Percentiles rank a stretch among this genome's conserved stretches.
Evolutionary conservation across 2,797 vertebrate species (phyloP).

Genomic region (Artibeus jamaicensis): DNA sequence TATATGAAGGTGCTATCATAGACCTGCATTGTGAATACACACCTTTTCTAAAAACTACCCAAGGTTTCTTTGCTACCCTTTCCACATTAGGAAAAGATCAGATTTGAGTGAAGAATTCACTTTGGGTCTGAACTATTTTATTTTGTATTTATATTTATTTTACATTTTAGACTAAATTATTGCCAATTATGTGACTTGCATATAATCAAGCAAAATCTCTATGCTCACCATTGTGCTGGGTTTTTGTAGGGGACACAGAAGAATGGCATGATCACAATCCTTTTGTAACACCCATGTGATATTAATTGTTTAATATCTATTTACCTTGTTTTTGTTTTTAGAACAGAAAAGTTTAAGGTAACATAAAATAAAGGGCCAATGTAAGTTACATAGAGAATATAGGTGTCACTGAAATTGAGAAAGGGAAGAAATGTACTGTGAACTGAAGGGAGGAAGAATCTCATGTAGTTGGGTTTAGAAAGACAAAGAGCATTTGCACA

Average conservation of each 20-base stretch:
- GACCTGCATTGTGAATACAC: not conserved
- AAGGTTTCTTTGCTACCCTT: conserved; percentile 12
- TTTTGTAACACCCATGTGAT: conserved; percentile 35
- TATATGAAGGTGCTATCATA: conserved; percentile 14
- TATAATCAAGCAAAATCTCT: conserved; percentile 26
- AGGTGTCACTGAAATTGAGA: not conserved
- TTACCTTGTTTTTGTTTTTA: not conserved
- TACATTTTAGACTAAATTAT: not conserved
- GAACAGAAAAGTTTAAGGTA: conserved; percentile 38
- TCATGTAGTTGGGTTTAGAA: conserved; percentile 11
- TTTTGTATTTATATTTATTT: not conserved
- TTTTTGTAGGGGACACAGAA: not conserved
- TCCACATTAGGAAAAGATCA: conserved; percentile 2
- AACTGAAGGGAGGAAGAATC: conserved; percentile 11
- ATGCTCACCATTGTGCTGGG: not conserved
- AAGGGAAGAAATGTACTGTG: not conserved
- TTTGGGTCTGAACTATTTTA: not conserved
- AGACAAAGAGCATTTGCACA: conserved; percentile 31
- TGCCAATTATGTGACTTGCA: not conserved
- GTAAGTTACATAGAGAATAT: not conserved
- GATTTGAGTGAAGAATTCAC: not conserved
- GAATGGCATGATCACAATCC: not conserved
- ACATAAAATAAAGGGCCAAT: conserved; percentile 28
- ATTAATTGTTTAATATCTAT: conserved; percentile 1
- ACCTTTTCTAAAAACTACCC: conserved; percentile 28